These are phyloP conservation scores for Phaenicophaeus curvirostris DNA, from an alignment of 2,797 vertebrate genomes.

Conservation along the genomic window DNA sequence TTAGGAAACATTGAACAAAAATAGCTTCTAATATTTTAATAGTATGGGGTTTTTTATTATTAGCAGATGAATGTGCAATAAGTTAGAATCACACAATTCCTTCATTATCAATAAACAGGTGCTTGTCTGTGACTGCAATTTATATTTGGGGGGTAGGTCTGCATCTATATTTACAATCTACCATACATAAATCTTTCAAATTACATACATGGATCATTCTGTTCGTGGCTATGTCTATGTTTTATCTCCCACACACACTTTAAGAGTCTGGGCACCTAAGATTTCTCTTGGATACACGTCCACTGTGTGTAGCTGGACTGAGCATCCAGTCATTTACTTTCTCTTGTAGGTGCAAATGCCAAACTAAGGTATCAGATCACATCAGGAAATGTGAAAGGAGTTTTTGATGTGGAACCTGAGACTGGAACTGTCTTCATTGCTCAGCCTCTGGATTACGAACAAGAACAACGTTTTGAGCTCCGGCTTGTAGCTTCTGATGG, in stretches of 20 bases:
- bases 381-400: conserved; percentile 84
- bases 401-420: conserved; percentile 89
- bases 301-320: neutral
- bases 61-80: neutral
- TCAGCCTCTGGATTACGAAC: conserved; percentile 87
- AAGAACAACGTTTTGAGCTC: conserved; percentile 82
- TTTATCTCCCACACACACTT: neutral
- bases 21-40: neutral
- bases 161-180: no score
- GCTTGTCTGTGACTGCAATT: neutral
- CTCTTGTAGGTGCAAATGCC: conserved; percentile 83
- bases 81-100: neutral
- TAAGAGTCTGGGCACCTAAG: neutral
- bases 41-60: neutral
- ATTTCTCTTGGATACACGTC: neutral
- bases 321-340: neutral
- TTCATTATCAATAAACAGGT: neutral
- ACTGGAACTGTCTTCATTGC: conserved; percentile 85
- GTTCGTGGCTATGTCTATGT: neutral
- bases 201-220: neutral
- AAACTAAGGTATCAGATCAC: conserved; percentile 91
- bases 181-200: neutral
- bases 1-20: neutral
- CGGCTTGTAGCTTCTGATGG: conserved; percentile 89
- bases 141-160: no score